Conservation (phyloP, 2,797 vertebrate species). For the Pelobates cultripes region DNA sequence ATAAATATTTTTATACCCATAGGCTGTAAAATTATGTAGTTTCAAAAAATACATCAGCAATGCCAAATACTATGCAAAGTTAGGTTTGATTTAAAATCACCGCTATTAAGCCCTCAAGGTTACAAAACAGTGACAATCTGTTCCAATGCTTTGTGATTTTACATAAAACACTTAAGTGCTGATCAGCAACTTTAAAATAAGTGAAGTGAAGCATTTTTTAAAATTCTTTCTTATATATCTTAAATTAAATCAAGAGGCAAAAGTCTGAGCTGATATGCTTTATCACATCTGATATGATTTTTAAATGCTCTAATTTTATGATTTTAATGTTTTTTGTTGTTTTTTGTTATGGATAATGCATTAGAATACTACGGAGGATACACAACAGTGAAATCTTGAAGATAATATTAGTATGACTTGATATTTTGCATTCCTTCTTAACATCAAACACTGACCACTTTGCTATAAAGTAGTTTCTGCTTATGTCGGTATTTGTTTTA, state of each 20-base stretch:
- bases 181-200: slow-evolving; percentile 48
- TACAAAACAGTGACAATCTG: slow-evolving; percentile 43
- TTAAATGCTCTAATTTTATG: slow-evolving; percentile 34
- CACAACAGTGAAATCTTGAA: too few species aligned
- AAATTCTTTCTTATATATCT: slow-evolving; percentile 47
- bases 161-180: slow-evolving; percentile 42
- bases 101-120: slow-evolving; percentile 44
- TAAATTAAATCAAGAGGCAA: slow-evolving; percentile 51
- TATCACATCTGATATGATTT: slow-evolving; percentile 32
- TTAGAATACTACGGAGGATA: too few species aligned
- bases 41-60: not conserved
- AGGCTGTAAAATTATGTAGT: slow-evolving; percentile 41
- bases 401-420: too few species aligned
- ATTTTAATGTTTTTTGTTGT: not conserved
- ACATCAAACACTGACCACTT: too few species aligned
- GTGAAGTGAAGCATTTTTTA: slow-evolving; percentile 38
- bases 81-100: slow-evolving; percentile 47
- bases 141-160: slow-evolving; percentile 23
- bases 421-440: too few species aligned
- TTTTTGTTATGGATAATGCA: slow-evolving; percentile 15
- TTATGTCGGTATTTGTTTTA: too few species aligned
- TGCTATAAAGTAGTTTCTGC: too few species aligned
- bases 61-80: slow-evolving; percentile 40
- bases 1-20: slow-evolving; percentile 47
- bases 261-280: slow-evolving; percentile 23